phyloP scores from a whole-genome alignment of 2,888 invertebrate species.

The Stenoptilia bipunctidactyla region DNA sequence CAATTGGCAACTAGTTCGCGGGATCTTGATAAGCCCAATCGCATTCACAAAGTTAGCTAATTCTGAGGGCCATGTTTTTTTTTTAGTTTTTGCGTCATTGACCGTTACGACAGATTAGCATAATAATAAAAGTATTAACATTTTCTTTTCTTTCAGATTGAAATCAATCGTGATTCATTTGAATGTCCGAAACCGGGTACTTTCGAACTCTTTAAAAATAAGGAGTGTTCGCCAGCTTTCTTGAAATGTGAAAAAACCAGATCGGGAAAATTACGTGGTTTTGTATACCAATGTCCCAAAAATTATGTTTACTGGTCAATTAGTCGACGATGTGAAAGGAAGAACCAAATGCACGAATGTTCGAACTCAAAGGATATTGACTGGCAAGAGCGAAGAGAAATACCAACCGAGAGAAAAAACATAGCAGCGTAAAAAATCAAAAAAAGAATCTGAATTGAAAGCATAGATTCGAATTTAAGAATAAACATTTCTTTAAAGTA shows the following conservation, averaged over 20 bases:
- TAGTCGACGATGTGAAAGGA: constrained; percentile 81
- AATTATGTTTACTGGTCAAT: constrained; percentile 83
- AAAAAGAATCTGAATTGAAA: neutral
- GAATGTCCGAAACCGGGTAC: constrained; percentile 79
- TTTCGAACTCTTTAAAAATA: constrained; percentile 74
- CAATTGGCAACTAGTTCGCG: too few species aligned
- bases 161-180: constrained; percentile 59
- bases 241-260: constrained; percentile 75
- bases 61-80: too few species aligned
- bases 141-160: constrained; percentile 66
- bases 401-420: constrained; percentile 68
- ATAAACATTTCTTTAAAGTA: too few species aligned
- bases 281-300: constrained; percentile 82
- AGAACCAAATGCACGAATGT: constrained; percentile 73
- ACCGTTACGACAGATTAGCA: too few species aligned
- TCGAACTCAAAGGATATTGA: constrained; percentile 36
- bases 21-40: too few species aligned
- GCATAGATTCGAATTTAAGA: constrained; percentile 4
- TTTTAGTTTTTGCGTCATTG: too few species aligned
- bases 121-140: constrained; percentile 3
- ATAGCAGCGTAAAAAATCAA: constrained; percentile 37
- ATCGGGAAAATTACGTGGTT: constrained; percentile 72
- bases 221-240: constrained; percentile 79
- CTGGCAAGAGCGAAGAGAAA: constrained; percentile 64
- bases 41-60: too few species aligned